Percentiles rank a stretch among this genome's conserved stretches.
Evolutionary conservation across 2,888 invertebrate genomes (phyloP).

Genomic region (Limnephilus auricula): DNA sequence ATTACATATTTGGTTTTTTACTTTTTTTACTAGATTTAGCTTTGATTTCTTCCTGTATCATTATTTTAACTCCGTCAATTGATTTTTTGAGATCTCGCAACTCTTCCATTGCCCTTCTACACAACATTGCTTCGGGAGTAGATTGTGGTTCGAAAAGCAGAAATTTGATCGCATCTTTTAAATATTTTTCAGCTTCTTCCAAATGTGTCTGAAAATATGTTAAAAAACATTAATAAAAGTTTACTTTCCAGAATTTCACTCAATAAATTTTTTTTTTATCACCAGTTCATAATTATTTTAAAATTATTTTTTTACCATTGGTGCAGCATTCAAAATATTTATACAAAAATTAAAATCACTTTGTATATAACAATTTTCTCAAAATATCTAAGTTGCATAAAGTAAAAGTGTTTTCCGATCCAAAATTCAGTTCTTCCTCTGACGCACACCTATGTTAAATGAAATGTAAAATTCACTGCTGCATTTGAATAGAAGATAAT

Average conservation of each 20-base stretch:
- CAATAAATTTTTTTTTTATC: background rate
- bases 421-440: background rate
- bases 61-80: constrained; percentile 43
- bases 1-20: background rate
- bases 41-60: constrained; percentile 34
- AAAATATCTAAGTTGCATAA: background rate
- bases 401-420: background rate
- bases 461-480: background rate
- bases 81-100: constrained; percentile 71
- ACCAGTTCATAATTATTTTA: background rate
- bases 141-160: constrained; percentile 84
- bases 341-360: background rate
- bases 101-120: constrained; percentile 82
- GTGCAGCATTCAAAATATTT: no score
- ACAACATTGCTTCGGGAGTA: constrained; percentile 85
- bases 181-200: constrained; percentile 76
- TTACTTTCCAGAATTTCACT: background rate
- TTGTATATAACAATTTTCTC: no score
- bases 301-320: background rate
- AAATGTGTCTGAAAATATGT: constrained; percentile 30
- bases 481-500: background rate
- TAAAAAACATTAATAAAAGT: constrained; percentile 9
- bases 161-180: constrained; percentile 82
- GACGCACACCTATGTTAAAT: no score
- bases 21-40: constrained; percentile 17